Evolutionary conservation across 2,888 invertebrate genomes (phyloP), one percentile per base, ranked within the genome.

Genomic region (Rhogogaster chlorosoma): DNA sequence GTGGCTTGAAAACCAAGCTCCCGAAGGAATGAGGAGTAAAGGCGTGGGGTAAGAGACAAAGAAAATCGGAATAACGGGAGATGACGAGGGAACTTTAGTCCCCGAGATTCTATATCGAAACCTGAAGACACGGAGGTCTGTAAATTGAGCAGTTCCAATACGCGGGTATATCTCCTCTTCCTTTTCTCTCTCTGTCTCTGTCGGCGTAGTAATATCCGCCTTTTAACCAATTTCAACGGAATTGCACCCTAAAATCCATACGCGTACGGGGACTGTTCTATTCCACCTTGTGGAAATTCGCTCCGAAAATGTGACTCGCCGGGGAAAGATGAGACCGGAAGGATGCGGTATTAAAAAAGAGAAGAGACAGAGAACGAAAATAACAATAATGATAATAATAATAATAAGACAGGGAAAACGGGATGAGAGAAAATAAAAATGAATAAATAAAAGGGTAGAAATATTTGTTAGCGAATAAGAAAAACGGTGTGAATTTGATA

Each of bases 71-170:
- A 77, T 42, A 45, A 49, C 49, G 77, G 29, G 15, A 49, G 53
- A 53, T 38, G 77, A 77, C 49, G 26, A 49, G 49, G 77, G 53
- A 77, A 77, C 29, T 77, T 77, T 29, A 29, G 49, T 29, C 26
- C 49, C 42, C 2, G 26, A 29, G 49, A 77, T 77, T 77, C 73
- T 73, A 73, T 77, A 77, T 77, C 77, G 49, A 32, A 77, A 26
- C 77, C 77, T 32, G 29, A 77, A 77, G n/a, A 29, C 77, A 49
- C 49, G 57, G 38, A 80, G 38, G 77, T 77, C 53, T 80, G 57
- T 80, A 36, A 80, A 80, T 80, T 80, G 57, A 80, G 80, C 80
- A 61, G 80, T 80, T 80, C 57, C 32, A 80, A 57, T 80, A 80
- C 80, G 57, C 77, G 26, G 45, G 77, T 49, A 29, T 77, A 45